Base-by-base conservation (phyloP, 2,888 invertebrate genomes). In the Caenorhabditis sp. region DNA sequence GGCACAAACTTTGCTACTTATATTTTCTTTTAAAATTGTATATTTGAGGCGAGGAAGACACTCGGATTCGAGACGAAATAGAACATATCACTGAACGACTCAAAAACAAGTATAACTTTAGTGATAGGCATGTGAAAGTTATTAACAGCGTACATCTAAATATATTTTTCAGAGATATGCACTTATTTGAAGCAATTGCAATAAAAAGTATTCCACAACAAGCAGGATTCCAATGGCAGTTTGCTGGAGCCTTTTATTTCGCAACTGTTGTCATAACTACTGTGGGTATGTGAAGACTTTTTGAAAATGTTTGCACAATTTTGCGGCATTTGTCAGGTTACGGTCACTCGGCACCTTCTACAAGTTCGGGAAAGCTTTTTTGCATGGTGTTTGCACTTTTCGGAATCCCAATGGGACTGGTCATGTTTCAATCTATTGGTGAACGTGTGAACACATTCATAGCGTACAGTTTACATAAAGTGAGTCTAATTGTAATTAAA, bases 181-280 rank as follows among this genome's bases (percentile, higher is more conserved):
- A 93, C 84, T 94, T 95, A 93, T 82, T 91, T 68, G 89, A 89
- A 79, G 81, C 96, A 84, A 95, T 98, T 20, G 95, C 98, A 76
- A 95, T 95, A 82, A 95, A 95, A 90, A 95, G 95, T 89, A 96
- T 97, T 87, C 98, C 98, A 0, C 96, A 99, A 90, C 95, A 95
- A 90, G 95, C 98, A 1, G 98, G 98, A 0, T 96, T 96, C 0
- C 99, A 99, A 90, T 99, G 99, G 98, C 98, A 98, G 91, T 99
- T 99, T 90, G 95, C 96, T 0, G 98, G 98, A 39, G 97, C 99
- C 82, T 96, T 99, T 61, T 99, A 99, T 91, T 99, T 99, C 90
- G 96, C 97, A 89, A 95, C 96, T 0, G 97, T 97, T 0, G 96
- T 98, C 0, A 96, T 97, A 1, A 97, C 97, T 15, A 96, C 97